Base-by-base conservation (phyloP, 2,888 invertebrate species). In the Parasteatoda lunata region DNA sequence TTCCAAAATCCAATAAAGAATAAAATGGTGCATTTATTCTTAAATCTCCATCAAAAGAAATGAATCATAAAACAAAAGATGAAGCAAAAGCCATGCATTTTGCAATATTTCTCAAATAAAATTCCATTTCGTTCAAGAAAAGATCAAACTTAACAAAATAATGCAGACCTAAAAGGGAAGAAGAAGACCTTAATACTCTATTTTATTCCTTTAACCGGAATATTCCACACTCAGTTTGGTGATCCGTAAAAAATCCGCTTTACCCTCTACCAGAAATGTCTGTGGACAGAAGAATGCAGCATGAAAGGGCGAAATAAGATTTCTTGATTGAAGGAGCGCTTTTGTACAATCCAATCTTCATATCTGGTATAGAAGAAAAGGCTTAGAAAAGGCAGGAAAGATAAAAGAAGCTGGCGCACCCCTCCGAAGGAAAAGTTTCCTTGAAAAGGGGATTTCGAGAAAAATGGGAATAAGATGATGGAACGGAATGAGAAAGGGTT, bases 311-410 rank as follows among this genome's bases (percentile, higher is more conserved):
- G 15, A 30, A 30, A 30, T 30, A 30, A 75, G 75, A 76, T 76
- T 76, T 65, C 65, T 48, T 65, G 76, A 76, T 76, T 76, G 76
- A 76, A 76, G 76, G 75, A 30, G 30, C 75, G 45, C 9, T 30
- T 59, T 70, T n/a, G 15, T 66, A 9, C 76, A 65, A 76, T 76
- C 76, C 76, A 76, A 76, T 76, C 76, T 76, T 76, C 76, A 76
- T 76, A 76, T 66, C 65, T 48, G 59, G 66, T 30, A 13, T n/a
- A 9, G 70, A 6, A 70, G 48, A 49, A 72, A 30, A 30, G 30
- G 30, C 30, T 30, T 30, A 30, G 54, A 47, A 30, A 30, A 64
- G 75, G 45, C n/a, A n/a, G 59, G 76, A 13, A 64, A 45, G 65
- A 76, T 76, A 45, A 76, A 76, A 66, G 64, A 54, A 65, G 76